Conservation (phyloP, 2,888 invertebrate species). For the Drepana falcataria region DNA sequence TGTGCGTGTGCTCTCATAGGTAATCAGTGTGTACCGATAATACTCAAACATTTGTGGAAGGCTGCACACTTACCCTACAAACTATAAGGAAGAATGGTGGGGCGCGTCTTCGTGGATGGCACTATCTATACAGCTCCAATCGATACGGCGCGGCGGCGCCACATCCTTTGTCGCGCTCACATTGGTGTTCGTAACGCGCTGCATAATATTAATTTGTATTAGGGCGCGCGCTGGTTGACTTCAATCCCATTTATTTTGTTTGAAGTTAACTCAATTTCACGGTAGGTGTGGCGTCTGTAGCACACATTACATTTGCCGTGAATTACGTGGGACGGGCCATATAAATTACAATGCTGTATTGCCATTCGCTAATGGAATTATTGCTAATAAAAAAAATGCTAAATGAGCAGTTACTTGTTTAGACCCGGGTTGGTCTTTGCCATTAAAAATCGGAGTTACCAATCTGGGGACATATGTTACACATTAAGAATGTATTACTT, state of each 20-base stretch:
- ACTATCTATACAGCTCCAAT: background rate
- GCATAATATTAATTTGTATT: conserved; percentile 35
- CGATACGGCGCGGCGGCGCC: background rate
- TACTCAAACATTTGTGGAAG: no score
- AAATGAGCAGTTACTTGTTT: no score
- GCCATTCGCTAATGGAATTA: background rate
- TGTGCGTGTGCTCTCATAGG: no score
- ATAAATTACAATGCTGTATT: conserved; percentile 1
- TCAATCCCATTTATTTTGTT: conserved; percentile 45
- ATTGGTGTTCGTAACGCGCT: conserved; percentile 21
- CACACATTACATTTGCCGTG: conserved; percentile 7
- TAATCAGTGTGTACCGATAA: no score
- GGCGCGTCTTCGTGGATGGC: no score
- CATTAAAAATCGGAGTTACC: no score
- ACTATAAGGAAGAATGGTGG: no score
- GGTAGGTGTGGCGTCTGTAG: conserved; percentile 24
- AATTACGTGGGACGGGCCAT: conserved; percentile 7
- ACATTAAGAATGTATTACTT: no score
- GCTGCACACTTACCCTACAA: no score
- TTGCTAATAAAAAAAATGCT: background rate
- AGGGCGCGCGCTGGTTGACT: conserved; percentile 33
- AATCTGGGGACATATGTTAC: no score
- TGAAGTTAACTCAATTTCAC: conserved; percentile 59
- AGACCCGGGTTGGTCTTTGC: no score
- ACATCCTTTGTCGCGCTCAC: background rate